Conservation (phyloP, 2,888 invertebrate genomes). For the Tetragonisca angustula region DNA sequence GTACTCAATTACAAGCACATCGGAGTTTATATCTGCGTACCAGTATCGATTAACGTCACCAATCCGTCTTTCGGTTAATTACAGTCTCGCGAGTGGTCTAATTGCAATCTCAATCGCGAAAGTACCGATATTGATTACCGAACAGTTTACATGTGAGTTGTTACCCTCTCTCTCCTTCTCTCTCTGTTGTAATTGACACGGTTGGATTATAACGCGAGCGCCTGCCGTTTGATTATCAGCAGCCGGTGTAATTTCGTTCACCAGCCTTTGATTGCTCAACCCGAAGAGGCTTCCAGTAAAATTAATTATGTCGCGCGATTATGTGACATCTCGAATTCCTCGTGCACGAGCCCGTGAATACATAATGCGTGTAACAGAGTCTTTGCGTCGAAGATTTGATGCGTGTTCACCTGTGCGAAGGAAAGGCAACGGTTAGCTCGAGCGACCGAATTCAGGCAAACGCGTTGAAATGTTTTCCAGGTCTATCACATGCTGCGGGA, state of each 20-base stretch:
- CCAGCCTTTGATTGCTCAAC: conserved; percentile 42
- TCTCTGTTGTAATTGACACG: conserved; percentile 52
- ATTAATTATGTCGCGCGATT: conserved; percentile 40
- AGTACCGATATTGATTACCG: conserved; percentile 61
- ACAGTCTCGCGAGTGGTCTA: conserved; percentile 47
- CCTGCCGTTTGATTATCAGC: conserved; percentile 54
- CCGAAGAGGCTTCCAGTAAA: conserved; percentile 28
- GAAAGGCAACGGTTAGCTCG: too few species aligned
- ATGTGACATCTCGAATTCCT: conserved; percentile 26
- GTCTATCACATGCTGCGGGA: conserved; percentile 81
- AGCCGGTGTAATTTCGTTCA: conserved; percentile 29
- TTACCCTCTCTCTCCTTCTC: neutral
- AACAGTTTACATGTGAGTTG: conserved; percentile 49
- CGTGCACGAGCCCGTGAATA: conserved; percentile 16
- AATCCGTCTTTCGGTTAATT: conserved; percentile 67
- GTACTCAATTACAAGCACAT: neutral
- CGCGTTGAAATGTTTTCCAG: conserved; percentile 57
- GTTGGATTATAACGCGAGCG: conserved; percentile 32
- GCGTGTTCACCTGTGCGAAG: neutral
- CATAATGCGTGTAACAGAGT: neutral
- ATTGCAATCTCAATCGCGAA: conserved; percentile 58
- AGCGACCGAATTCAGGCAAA: neutral
- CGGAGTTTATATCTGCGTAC: neutral
- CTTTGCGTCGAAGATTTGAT: conserved; percentile 2
- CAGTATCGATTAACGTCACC: conserved; percentile 15